phyloP scores from a whole-genome alignment of 2,888 invertebrate species.

The Andrena hattorfiana region DNA sequence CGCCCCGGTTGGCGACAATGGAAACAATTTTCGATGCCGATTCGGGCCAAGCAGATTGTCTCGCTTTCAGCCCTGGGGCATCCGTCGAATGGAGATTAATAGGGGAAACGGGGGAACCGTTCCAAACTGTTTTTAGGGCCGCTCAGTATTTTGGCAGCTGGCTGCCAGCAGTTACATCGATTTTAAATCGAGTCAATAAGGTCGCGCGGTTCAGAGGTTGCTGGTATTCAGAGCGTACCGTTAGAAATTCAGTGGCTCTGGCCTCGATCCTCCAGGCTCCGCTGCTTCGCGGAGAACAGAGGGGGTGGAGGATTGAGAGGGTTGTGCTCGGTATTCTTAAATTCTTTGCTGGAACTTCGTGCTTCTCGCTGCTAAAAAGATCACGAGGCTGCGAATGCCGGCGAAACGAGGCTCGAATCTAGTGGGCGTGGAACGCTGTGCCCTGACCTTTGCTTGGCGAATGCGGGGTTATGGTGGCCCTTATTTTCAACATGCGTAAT shows the following conservation, averaged over 20 bases:
- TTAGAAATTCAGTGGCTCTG: slow-evolving; percentile 7
- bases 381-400: not conserved
- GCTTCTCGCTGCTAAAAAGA: not conserved
- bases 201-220: not conserved
- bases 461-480: too few relatives aligned
- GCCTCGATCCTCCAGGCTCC: not conserved
- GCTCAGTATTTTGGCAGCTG: slow-evolving; percentile 13
- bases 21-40: slow-evolving; percentile 59
- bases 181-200: slow-evolving; percentile 18
- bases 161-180: slow-evolving; percentile 13
- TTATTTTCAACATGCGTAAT: not conserved
- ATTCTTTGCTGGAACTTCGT: not conserved
- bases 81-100: slow-evolving; percentile 41
- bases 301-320: not conserved
- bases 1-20: slow-evolving; percentile 38
- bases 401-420: not conserved
- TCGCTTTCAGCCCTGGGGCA: not conserved
- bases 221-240: not conserved
- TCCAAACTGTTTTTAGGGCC: not conserved
- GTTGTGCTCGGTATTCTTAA: not conserved
- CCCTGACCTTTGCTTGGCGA: too few relatives aligned
- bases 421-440: not conserved
- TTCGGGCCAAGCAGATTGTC: slow-evolving; percentile 48
- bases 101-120: not conserved
- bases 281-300: not conserved